These are phyloP conservation scores for Sarcophaga variegata DNA, from an alignment of 2,888 invertebrate genomes.

Conservation along the genomic window DNA sequence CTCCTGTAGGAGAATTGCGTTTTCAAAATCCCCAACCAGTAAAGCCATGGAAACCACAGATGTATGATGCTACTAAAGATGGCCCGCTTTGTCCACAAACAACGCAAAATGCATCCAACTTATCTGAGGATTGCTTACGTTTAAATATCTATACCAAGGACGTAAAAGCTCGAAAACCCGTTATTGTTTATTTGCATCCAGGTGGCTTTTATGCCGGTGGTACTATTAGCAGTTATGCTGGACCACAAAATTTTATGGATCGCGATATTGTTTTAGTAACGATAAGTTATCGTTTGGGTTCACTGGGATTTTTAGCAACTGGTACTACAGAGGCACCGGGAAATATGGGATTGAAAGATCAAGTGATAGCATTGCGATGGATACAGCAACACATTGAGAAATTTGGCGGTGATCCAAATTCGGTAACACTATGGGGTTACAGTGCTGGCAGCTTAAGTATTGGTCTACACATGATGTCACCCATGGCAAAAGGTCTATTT, in stretches of 20 bases:
- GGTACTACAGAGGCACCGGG: constrained; percentile 86
- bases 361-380: constrained; percentile 86
- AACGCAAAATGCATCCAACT: constrained; percentile 72
- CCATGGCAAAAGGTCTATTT: constrained; percentile 87
- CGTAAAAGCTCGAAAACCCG: constrained; percentile 81
- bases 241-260: constrained; percentile 85
- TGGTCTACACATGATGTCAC: constrained; percentile 84
- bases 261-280: constrained; percentile 86
- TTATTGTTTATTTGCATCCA: constrained; percentile 86
- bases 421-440: constrained; percentile 86
- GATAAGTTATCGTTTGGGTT: constrained; percentile 84
- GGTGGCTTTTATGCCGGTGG: constrained; percentile 85
- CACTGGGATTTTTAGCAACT: constrained; percentile 84
- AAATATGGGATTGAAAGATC: constrained; percentile 88
- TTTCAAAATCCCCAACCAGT: constrained; percentile 82
- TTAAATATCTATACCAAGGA: constrained; percentile 84
- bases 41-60: constrained; percentile 80
- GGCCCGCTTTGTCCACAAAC: constrained; percentile 84
- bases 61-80: constrained; percentile 83
- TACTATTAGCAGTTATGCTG: constrained; percentile 82
- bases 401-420: constrained; percentile 86
- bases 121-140: constrained; percentile 84
- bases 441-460: constrained; percentile 83
- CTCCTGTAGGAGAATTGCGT: constrained; percentile 77
- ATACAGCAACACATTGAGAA: constrained; percentile 85